A percentile compares a stretch with the other conserved stretches of the same genome.
These are phyloP conservation scores for Micrastur ruficollis DNA, from an alignment of 2,797 vertebrate species.

Conservation along the genomic window DNA sequence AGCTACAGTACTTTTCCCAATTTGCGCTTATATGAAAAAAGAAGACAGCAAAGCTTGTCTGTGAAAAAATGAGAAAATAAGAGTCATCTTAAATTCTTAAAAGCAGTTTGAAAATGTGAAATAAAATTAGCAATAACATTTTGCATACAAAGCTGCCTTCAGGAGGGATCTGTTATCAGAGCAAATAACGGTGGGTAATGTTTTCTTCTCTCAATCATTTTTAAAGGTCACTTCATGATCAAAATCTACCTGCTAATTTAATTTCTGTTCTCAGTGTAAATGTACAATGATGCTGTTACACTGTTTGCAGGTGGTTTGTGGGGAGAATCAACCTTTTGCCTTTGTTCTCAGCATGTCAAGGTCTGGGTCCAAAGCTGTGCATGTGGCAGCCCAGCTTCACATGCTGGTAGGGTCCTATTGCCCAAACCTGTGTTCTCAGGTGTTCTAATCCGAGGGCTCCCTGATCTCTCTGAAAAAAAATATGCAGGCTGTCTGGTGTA, in stretches of 20 bases:
- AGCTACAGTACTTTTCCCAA: background rate
- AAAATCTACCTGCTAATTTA: constrained; percentile 57
- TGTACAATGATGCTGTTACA: background rate
- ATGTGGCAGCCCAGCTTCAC: background rate
- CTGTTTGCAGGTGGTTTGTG: background rate
- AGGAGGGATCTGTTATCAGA: constrained; percentile 23
- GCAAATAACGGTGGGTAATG: background rate
- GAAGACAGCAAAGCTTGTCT: background rate
- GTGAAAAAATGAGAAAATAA: background rate
- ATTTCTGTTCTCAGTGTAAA: constrained; percentile 42
- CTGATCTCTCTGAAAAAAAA: background rate
- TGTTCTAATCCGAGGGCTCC: background rate
- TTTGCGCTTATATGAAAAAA: background rate
- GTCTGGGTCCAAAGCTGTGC: background rate
- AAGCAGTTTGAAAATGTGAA: constrained; percentile 6
- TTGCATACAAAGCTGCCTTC: constrained; percentile 26
- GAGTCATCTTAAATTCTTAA: background rate
- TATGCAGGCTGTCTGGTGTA: background rate
- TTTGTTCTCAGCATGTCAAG: background rate
- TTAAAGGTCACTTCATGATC: constrained; percentile 64
- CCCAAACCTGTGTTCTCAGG: background rate
- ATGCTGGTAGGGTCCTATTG: background rate
- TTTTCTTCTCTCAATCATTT: constrained; percentile 45
- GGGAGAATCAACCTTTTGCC: background rate
- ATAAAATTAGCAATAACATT: constrained; percentile 42